phyloP scores from a whole-genome alignment of 2,888 invertebrate species.

The Trissolcus japonicus region DNA sequence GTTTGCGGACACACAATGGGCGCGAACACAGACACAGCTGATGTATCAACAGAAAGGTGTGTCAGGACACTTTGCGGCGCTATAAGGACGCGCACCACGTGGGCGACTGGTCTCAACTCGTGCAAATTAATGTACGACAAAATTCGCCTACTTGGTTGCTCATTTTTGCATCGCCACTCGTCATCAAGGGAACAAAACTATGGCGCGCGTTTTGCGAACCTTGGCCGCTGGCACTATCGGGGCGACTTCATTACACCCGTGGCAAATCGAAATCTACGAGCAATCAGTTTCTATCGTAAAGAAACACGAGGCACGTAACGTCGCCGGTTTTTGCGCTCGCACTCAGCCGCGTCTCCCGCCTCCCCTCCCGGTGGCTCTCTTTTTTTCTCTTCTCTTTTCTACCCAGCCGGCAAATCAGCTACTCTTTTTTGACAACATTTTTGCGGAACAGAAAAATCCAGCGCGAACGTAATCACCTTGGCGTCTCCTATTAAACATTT shows the following conservation, averaged over 20 bases:
- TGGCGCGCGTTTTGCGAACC: not conserved
- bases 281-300: conserved; percentile 74
- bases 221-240: conserved; percentile 55
- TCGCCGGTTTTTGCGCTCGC: conserved; percentile 68
- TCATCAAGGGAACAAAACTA: not conserved
- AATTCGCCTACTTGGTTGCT: not conserved
- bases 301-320: conserved; percentile 70
- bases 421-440: conserved; percentile 69
- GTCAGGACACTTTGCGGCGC: conserved; percentile 55
- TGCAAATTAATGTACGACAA: conserved; percentile 18
- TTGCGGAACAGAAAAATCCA: conserved; percentile 68
- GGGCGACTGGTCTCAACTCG: conserved; percentile 60
- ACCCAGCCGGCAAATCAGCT: conserved; percentile 55
- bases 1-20: conserved; percentile 49
- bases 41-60: conserved; percentile 54
- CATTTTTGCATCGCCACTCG: not conserved
- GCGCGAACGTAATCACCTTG: conserved; percentile 59
- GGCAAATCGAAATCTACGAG: conserved; percentile 75
- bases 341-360: conserved; percentile 58
- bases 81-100: conserved; percentile 63
- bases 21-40: conserved; percentile 27
- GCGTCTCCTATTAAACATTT: conserved; percentile 48
- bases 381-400: conserved; percentile 35
- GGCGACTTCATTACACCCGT: conserved; percentile 75
- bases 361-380: conserved; percentile 24